Evolutionary conservation across 2,888 invertebrate genomes (phyloP).

Genomic region (Argyresthia goedartella): DNA sequence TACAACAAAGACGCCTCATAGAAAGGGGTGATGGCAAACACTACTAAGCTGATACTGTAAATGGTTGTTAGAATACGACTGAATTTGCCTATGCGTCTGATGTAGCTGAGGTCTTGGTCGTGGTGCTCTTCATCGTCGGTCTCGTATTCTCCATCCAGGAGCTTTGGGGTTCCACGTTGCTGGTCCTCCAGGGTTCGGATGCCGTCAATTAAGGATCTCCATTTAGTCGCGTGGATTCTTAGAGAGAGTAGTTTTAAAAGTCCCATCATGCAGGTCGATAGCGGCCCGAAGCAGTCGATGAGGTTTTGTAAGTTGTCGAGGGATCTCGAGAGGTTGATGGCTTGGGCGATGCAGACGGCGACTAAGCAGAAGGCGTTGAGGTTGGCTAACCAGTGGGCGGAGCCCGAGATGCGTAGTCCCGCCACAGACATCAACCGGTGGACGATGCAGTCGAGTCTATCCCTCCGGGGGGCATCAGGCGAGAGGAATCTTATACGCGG

Average conservation of each 20-base stretch:
- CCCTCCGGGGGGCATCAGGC: too few species aligned
- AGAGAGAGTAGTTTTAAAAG: slow-evolving; percentile 35
- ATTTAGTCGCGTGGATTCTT: slow-evolving; percentile 18
- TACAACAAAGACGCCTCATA: slow-evolving; percentile 26
- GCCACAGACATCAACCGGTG: not conserved
- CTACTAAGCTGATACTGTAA: too few species aligned
- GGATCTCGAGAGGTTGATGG: slow-evolving; percentile 24
- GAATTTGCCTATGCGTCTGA: too few species aligned
- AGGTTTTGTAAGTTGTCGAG: slow-evolving; percentile 27
- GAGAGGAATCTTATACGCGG: too few species aligned
- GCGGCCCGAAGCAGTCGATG: slow-evolving; percentile 41
- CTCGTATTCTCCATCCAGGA: slow-evolving; percentile 21
- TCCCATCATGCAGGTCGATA: slow-evolving; percentile 43
- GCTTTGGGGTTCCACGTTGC: too few species aligned
- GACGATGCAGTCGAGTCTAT: too few species aligned
- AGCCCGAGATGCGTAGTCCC: not conserved
- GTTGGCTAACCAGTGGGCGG: not conserved
- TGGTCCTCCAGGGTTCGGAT: not conserved
- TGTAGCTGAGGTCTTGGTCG: too few species aligned
- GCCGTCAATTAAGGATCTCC: slow-evolving; percentile 25
- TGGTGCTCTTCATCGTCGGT: slow-evolving; percentile 18
- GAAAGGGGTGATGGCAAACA: slow-evolving; percentile 40
- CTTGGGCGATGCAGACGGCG: slow-evolving; percentile 24
- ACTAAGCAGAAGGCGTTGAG: slow-evolving; percentile 20
- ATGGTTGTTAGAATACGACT: too few species aligned